phyloP scores from a whole-genome alignment of 2,888 invertebrate species.

The Rotaria socialis region DNA sequence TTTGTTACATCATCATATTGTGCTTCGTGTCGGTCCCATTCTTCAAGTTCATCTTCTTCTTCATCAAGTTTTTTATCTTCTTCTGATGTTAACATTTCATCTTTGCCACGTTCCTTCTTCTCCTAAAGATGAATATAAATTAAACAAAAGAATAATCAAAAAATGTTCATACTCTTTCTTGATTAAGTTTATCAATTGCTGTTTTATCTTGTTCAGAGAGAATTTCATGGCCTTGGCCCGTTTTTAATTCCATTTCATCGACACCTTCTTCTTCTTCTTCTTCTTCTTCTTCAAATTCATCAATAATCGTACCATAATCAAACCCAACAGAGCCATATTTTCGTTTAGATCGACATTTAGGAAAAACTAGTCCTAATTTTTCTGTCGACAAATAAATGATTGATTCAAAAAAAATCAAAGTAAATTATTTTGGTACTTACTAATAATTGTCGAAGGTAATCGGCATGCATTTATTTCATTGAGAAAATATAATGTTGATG shows the following conservation, averaged over 20 bases:
- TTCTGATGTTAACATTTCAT: not conserved
- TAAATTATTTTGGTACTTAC: conserved; percentile 58
- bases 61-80: conserved; percentile 47
- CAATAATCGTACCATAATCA: conserved; percentile 38
- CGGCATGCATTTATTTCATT: conserved; percentile 60
- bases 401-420: conserved; percentile 50
- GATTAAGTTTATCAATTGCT: conserved; percentile 12
- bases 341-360: conserved; percentile 47
- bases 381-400: not conserved
- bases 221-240: conserved; percentile 48
- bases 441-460: conserved; percentile 60
- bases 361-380: conserved; percentile 43
- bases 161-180: not conserved
- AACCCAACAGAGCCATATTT: conserved; percentile 9
- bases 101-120: not conserved
- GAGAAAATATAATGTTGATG: conserved; percentile 61
- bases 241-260: conserved; percentile 49
- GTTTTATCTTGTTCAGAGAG: conserved; percentile 46
- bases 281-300: conserved; percentile 48
- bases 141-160: not conserved
- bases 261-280: conserved; percentile 47
- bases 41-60: conserved; percentile 62
- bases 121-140: conserved; percentile 36
- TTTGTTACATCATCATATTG: conserved; percentile 62
- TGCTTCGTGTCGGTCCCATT: conserved; percentile 64